phyloP scores from a whole-genome alignment of 2,113 vertebrate genomes.

The Hyla sarda region DNA sequence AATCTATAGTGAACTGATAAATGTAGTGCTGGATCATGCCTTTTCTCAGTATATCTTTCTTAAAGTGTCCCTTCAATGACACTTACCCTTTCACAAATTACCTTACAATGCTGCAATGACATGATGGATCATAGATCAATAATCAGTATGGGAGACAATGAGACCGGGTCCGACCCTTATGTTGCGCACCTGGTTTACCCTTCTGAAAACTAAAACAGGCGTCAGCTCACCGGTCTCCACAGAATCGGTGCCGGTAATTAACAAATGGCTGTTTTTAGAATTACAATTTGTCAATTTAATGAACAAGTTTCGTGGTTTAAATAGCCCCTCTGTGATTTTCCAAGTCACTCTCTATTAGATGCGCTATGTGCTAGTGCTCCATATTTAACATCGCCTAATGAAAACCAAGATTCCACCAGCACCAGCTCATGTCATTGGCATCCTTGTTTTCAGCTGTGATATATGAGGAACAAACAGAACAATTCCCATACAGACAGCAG shows the following conservation, averaged over 20 bases:
- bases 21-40: too few species aligned
- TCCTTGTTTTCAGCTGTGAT: conserved; percentile 52
- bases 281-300: conserved; percentile 35
- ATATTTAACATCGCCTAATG: conserved; percentile 47
- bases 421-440: conserved; percentile 48
- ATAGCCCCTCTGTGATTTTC: conserved; percentile 40
- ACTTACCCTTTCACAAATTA: too few species aligned
- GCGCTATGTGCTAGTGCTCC: conserved; percentile 29
- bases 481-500: conserved; percentile 45
- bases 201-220: not conserved
- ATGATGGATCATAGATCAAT: too few species aligned
- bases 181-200: not conserved
- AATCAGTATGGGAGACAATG: not conserved
- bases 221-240: not conserved
- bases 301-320: conserved; percentile 6
- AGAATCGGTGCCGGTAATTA: not conserved
- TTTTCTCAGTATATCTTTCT: too few species aligned
- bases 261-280: conserved; percentile 26
- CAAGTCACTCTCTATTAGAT: conserved; percentile 49
- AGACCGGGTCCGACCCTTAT: not conserved
- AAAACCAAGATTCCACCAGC: conserved; percentile 48
- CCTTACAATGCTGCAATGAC: too few species aligned
- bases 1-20: too few species aligned
- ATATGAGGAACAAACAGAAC: conserved; percentile 44
- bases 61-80: too few species aligned